Evolutionary conservation across 2,888 invertebrate species (phyloP), one percentile per base, ranked within the genome.

Genomic region (Microplitis manilae): DNA sequence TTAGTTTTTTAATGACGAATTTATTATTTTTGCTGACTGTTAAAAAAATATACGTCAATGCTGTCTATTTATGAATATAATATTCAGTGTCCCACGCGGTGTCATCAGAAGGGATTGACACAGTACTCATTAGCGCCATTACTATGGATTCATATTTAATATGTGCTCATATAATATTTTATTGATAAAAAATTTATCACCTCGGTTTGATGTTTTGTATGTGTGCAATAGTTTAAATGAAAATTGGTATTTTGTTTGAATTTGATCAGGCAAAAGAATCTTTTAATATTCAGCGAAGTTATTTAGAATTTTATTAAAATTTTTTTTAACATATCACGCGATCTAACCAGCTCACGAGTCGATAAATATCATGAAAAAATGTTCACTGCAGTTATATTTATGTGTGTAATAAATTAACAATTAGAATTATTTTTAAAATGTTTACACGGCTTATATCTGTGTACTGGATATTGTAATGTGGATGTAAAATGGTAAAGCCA

Each of bases 271-370:
- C 30, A 30, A 30, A 30, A 30, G 30, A 30, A 20, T 60, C 9
- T 13, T 59, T 60, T 41, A 2, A 39, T 72, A 9, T 61, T 39
- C 9, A 15, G 39, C 9, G 40, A 30, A 9, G 61, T 72, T 61
- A 62, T 62, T 72, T 61, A 5, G 5, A 13, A 41, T 17, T 15
- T 8, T 41, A 41, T 50, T 50, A 50, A 50, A 5, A 13, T 50
- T 50, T 50, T 50, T 50, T 50, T 20, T 80, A 78, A 75, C 80
- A 80, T 80, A 80, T 80, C 80, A 80, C 80, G 80, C 80, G 78
- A 80, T 78, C 71, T 50, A 39, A 9, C 30, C 50, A 70, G 20
- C 20, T 30, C 70, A 38, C 13, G 70, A n/a, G 50, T 17, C 15
- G 59, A 59, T 68, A 69, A 40, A 20, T 60, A 38, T 61, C 17